Evolutionary conservation across 2,113 vertebrate genomes (phyloP), one percentile per base, ranked within the genome.

Genomic region (Zapornia atra): DNA sequence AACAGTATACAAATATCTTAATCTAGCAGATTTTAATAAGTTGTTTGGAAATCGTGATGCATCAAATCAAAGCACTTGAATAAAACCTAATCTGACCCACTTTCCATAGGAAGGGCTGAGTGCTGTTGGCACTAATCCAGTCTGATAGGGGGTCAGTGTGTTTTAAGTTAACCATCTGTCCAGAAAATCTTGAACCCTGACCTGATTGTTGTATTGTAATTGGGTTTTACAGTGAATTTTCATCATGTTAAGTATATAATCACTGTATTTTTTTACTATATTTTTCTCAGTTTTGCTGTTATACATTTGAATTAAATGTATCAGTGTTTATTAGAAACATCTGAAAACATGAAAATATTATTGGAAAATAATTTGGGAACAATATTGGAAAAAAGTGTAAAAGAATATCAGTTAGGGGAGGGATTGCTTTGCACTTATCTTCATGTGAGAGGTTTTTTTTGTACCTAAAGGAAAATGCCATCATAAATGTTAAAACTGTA

Each of bases 91-190:
- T 82, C 48, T 97, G 90, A 96, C 97, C 84, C 95, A 90, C 77
- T 96, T 91, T 96, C 94, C 0, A 5, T 65, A 89, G 93, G 92
- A 86, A 94, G 68, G 85, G 28, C 96, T 94, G 86, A 96, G 81
- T 88, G 95, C 95, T 98, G 88, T 82, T 97, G 88, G 84, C 92
- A 93, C 75, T 97, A 97, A 97, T 97, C 82, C 97, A 93, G 92
- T 94, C 93, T 94, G 90, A 97, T 91, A 92, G 93, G 94, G 94
- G 97, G 97, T 98, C 96, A 97, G 95, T 91, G 82, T 97, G 95
- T 96, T 96, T 97, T 94, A 96, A 96, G 86, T 97, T 96, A 97
- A 97, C 96, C 97, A 97, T 95, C 97, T 97, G 96, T 96, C 96
- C 92, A 97, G 86, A 94, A 96, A 97, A 97, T 97, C 93, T 95